These are phyloP conservation scores for Dasysyrphus albostriatus DNA, from an alignment of 2,888 invertebrate genomes.

Conservation along the genomic window DNA sequence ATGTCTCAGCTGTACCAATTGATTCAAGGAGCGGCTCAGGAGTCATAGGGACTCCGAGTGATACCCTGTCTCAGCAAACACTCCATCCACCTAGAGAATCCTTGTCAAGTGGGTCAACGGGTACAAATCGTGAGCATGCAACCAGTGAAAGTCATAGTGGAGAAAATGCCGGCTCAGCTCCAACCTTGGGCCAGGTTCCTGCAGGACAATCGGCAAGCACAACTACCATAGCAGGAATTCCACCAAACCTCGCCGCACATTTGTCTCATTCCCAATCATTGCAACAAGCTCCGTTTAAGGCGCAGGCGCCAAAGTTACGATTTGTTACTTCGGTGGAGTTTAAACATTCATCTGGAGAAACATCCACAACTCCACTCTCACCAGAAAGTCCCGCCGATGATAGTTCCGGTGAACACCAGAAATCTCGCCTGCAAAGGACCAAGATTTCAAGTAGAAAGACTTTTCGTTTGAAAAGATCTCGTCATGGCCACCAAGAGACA, in stretches of 20 bases:
- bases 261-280: conserved; percentile 83
- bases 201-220: conserved; percentile 78
- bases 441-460: conserved; percentile 98
- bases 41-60: conserved; percentile 83
- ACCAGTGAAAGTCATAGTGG: conserved; percentile 83
- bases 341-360: conserved; percentile 92
- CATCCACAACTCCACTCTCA: conserved; percentile 90
- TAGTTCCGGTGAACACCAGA: conserved; percentile 87
- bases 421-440: conserved; percentile 91
- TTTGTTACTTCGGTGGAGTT: conserved; percentile 93
- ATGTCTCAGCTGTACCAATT: conserved; percentile 82
- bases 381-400: conserved; percentile 89
- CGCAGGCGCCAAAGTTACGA: conserved; percentile 88
- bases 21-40: conserved; percentile 84
- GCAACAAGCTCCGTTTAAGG: conserved; percentile 83
- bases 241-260: conserved; percentile 83
- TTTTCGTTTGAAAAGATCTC: conserved; percentile 93
- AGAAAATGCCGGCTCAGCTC: conserved; percentile 80
- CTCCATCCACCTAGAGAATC: conserved; percentile 85
- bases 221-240: conserved; percentile 78
- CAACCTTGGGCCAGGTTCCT: conserved; percentile 79
- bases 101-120: conserved; percentile 87
- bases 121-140: conserved; percentile 83
- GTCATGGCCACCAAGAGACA: conserved; percentile 88
- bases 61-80: conserved; percentile 84